Percentiles rank a stretch among this genome's conserved stretches.
Evolutionary conservation across 2,888 invertebrate species (phyloP).

Genomic region (Geotrupes spiniger): DNA sequence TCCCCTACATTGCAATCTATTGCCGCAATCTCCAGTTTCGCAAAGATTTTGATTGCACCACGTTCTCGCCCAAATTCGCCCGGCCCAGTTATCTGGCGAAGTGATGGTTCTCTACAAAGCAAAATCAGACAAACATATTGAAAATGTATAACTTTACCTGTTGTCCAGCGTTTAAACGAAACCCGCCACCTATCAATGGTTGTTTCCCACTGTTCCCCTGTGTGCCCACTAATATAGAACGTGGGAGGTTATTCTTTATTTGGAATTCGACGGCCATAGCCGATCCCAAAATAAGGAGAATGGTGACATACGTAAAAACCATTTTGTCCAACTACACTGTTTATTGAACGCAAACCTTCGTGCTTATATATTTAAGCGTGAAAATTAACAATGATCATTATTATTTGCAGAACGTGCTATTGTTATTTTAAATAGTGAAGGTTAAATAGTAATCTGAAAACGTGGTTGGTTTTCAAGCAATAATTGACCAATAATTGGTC

Average conservation of each 20-base stretch:
- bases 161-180: background rate
- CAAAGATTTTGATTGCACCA: slow-evolving; percentile 43
- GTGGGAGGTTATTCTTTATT: background rate
- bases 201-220: background rate
- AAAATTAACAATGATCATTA: too few species aligned
- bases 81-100: slow-evolving; percentile 44
- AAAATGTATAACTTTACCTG: too few species aligned
- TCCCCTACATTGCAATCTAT: slow-evolving; percentile 42
- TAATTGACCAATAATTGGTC: too few species aligned
- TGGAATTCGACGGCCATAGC: background rate
- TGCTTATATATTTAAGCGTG: too few species aligned
- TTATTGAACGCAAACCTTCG: too few species aligned
- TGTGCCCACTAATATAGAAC: background rate
- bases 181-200: background rate
- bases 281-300: too few species aligned
- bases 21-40: slow-evolving; percentile 42
- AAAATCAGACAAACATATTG: slow-evolving; percentile 4
- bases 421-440: too few species aligned
- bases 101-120: slow-evolving; percentile 27
- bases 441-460: too few species aligned
- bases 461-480: too few species aligned
- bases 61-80: slow-evolving; percentile 51
- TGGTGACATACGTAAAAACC: too few species aligned
- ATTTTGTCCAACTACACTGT: too few species aligned
- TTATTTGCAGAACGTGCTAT: too few species aligned